Percentiles rank a stretch among this genome's conserved stretches.
Conservation (phyloP, 2,113 vertebrate genomes). For the Motacilla tschutschensis region DNA sequence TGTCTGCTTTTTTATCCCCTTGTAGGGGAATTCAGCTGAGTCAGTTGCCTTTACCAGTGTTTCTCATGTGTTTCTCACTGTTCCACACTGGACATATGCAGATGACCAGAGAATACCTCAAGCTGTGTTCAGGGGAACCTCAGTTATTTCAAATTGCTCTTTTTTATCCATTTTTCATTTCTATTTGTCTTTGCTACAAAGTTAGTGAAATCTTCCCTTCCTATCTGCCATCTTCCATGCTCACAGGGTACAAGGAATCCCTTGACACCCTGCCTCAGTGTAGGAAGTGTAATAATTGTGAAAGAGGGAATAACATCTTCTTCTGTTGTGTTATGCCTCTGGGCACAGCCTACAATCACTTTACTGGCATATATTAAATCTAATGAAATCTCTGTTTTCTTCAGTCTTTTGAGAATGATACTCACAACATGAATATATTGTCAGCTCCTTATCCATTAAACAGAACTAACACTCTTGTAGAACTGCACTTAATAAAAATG, state of each 20-base stretch:
- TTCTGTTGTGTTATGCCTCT: constrained; percentile 17
- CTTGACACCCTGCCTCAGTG: background rate
- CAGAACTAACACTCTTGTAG: background rate
- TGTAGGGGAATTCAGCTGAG: background rate
- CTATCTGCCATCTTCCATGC: background rate
- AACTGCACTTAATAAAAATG: background rate
- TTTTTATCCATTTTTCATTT: background rate
- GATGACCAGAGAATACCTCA: background rate
- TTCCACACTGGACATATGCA: background rate
- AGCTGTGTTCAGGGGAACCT: background rate
- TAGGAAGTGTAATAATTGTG: constrained; percentile 17
- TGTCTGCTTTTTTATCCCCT: background rate
- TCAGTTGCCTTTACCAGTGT: background rate
- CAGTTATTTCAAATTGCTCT: background rate
- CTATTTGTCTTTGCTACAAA: background rate
- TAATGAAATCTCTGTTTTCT: constrained; percentile 11
- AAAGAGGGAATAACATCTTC: background rate
- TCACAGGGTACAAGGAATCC: background rate
- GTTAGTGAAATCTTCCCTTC: background rate
- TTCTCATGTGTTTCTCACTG: background rate
- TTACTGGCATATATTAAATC: background rate
- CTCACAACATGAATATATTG: background rate
- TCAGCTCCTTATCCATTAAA: constrained; percentile 15
- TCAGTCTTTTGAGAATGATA: constrained; percentile 4
- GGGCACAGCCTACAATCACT: constrained; percentile 7